Conservation (phyloP, 2,888 invertebrate genomes). For the Spisula solida region DNA sequence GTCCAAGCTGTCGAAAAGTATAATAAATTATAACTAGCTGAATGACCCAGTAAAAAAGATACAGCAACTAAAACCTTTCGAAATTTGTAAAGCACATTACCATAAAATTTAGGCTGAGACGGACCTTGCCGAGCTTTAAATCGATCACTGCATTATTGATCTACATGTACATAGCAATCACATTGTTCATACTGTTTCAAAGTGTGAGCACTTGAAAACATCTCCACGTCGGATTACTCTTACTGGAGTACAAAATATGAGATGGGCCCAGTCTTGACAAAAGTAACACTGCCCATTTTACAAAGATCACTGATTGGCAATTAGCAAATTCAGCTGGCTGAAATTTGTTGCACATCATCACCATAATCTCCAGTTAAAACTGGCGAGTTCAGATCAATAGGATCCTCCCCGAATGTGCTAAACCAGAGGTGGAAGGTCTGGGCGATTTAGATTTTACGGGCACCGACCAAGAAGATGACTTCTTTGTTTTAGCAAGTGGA, state of each 20-base stretch:
- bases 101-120: too few relatives aligned
- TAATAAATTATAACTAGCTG: too few relatives aligned
- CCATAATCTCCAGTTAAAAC: neutral
- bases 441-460: neutral
- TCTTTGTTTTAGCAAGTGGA: too few relatives aligned
- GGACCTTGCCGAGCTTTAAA: too few relatives aligned
- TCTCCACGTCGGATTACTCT: neutral
- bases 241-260: neutral
- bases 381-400: neutral
- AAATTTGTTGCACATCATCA: neutral
- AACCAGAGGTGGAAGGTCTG: neutral
- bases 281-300: conserved; percentile 27
- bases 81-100: too few relatives aligned
- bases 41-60: too few relatives aligned
- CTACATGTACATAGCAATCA: neutral
- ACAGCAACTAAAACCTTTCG: too few relatives aligned
- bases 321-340: neutral
- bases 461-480: neutral
- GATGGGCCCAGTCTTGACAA: conserved; percentile 5
- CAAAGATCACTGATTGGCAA: neutral
- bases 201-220: neutral
- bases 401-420: neutral
- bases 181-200: neutral
- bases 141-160: too few relatives aligned
- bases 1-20: too few relatives aligned